A percentile compares a stretch with the other conserved stretches of the same genome.
Conservation (phyloP, 1,140 invertebrate species). For the Nixonia krombeini region DNA sequence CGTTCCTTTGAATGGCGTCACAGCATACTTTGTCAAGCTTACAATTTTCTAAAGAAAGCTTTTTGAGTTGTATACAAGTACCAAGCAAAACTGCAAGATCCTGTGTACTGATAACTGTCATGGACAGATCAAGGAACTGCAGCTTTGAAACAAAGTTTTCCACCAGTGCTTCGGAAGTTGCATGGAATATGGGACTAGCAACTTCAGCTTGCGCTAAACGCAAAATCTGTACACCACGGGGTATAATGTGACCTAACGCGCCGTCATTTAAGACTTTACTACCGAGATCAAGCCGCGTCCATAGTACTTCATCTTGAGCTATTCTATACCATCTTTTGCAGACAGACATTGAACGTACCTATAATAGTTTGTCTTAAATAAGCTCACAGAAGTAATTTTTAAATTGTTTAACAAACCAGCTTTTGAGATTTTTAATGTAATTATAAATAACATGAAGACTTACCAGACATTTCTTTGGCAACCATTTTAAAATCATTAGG, state of each 20-base stretch:
- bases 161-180: slow-evolving; percentile 55
- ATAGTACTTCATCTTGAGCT: slow-evolving; percentile 85
- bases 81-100: slow-evolving; percentile 78
- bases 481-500: slow-evolving; percentile 84
- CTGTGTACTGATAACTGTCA: slow-evolving; percentile 76
- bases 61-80: slow-evolving; percentile 80
- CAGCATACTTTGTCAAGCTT: slow-evolving; percentile 76
- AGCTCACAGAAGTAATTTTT: not conserved
- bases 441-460: no score
- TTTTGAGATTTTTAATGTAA: no score
- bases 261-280: slow-evolving; percentile 77
- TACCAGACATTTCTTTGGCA: slow-evolving; percentile 83
- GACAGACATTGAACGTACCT: slow-evolving; percentile 67
- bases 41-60: slow-evolving; percentile 87
- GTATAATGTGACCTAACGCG: slow-evolving; percentile 79
- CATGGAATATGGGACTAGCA: slow-evolving; percentile 71
- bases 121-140: slow-evolving; percentile 88
- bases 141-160: slow-evolving; percentile 71
- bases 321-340: slow-evolving; percentile 81
- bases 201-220: slow-evolving; percentile 83
- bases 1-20: slow-evolving; percentile 77
- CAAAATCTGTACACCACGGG: slow-evolving; percentile 81
- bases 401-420: no score
- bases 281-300: slow-evolving; percentile 86
- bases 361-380: slow-evolving; percentile 19